Evolutionary conservation across 2,797 vertebrate species (phyloP).

Genomic region (Phaenicophaeus curvirostris): DNA sequence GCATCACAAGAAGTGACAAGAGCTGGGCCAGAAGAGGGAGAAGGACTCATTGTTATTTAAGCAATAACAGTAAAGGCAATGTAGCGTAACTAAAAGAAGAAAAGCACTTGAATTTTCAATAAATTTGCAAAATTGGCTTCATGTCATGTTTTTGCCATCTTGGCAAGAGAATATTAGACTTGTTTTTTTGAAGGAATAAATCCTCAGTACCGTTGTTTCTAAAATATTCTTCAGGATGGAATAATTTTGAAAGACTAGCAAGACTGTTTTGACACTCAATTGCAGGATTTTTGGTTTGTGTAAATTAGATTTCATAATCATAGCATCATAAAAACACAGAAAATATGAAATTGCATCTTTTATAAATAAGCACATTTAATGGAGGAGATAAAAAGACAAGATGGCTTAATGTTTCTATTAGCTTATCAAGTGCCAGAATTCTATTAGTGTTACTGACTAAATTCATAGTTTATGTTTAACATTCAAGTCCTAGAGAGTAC

Average conservation of each 20-base stretch:
- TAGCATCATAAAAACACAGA: neutral
- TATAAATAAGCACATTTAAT: neutral
- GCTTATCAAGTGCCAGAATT: neutral
- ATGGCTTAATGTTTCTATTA: neutral
- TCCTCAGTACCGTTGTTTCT: neutral
- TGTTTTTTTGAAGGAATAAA: neutral
- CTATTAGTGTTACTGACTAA: neutral
- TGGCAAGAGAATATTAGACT: neutral
- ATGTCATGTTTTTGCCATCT: neutral
- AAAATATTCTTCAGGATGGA: neutral
- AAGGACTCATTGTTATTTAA: neutral
- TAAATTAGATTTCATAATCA: neutral
- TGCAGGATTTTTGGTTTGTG: neutral
- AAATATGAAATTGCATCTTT: neutral
- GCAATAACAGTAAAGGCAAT: neutral
- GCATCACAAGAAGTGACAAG: neutral
- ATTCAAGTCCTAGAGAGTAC: neutral
- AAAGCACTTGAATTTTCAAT: neutral
- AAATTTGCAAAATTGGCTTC: neutral
- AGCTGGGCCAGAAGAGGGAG: neutral
- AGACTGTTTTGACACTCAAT: neutral
- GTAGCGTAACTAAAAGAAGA: neutral
- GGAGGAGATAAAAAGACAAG: neutral
- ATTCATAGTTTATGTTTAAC: neutral
- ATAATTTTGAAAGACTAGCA: neutral